Evolutionary conservation across 2,113 vertebrate genomes (phyloP), one percentile per base, ranked within the genome.

Genomic region (Psammodynastes pulverulentus): DNA sequence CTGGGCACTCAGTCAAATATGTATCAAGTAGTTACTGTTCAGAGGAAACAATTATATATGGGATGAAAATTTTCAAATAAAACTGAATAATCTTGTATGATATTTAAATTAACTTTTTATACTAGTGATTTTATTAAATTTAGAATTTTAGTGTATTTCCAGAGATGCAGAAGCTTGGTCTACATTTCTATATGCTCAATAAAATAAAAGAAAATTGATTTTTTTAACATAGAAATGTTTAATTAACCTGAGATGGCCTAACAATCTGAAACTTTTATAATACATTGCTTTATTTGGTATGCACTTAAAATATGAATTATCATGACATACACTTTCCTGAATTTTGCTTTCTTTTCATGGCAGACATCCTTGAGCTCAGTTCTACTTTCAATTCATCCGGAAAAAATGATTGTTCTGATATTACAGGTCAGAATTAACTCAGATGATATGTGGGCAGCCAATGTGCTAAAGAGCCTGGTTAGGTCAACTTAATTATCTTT

Each of bases 51-150:
- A 94, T 93, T 95, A 95, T 24, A 93, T 95, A 84, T 94, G 45
- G 95, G 91, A 94, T 92, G 89, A 95, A 95, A 94, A 93, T 92
- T 96, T 96, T 91, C 95, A 96, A 96, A 94, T 97, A 97, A 91
- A 96, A 97, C 95, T 93, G 95, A 94, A 94, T 92, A 95, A 96
- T 96, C 91, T 94, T 96, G 93, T 96, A 96, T 96, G 96, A 86
- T 93, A 90, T 92, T 98, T 21, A 97, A 96, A 97, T 95, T 96
- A 96, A 97, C 96, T 98, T 98, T 98, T 97, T 98, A 94, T 98
- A 97, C 92, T 95, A 97, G 97, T 94, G 97, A 97, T 98, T 98
- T 98, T 97, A 96, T 94, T 94, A 95, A 95, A 95, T 97, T 90
- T 94, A 86, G 93, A 96, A 95, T 95, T 96, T 79, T 67, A 86